Conservation (phyloP, 2,113 vertebrate genomes). For the Cygnus atratus region DNA sequence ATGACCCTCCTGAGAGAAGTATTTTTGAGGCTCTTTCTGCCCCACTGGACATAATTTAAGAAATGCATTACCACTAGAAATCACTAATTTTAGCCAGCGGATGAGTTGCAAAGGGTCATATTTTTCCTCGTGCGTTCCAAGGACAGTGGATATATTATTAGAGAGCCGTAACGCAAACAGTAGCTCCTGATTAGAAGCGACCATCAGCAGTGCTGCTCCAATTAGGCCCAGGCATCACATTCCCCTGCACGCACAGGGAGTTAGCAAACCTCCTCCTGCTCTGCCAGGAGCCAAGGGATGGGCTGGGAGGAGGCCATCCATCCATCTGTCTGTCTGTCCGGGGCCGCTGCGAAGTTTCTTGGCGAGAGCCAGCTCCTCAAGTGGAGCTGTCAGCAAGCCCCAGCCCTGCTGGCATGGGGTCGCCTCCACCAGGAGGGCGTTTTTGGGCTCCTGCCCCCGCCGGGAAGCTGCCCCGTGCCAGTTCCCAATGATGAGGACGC, state of each 20-base stretch:
- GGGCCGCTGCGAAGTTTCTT: not conserved
- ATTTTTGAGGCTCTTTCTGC: constrained; percentile 60
- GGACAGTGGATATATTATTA: constrained; percentile 31
- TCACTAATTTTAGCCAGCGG: constrained; percentile 44
- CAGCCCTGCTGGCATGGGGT: not conserved
- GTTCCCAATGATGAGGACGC: not conserved
- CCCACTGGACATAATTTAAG: constrained; percentile 57
- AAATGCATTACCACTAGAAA: constrained; percentile 13
- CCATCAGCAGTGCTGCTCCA: constrained; percentile 6
- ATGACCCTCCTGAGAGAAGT: constrained; percentile 58
- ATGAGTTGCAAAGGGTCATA: constrained; percentile 43
- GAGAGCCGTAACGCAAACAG: not conserved
- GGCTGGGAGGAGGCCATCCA: not conserved
- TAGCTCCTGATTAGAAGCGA: constrained; percentile 47
- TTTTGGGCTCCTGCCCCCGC: not conserved
- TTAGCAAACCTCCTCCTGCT: not conserved
- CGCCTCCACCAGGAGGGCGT: not conserved
- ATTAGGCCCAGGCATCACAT: not conserved
- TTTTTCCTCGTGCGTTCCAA: not conserved
- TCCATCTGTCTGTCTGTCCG: not conserved
- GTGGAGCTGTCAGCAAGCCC: not conserved
- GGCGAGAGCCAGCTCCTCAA: not conserved
- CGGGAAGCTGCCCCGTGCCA: accelerated
- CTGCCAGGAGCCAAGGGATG: not conserved
- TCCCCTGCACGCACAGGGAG: not conserved